phyloP scores from a whole-genome alignment of 2,113 vertebrate genomes.

The Lagenorhynchus albirostris region DNA sequence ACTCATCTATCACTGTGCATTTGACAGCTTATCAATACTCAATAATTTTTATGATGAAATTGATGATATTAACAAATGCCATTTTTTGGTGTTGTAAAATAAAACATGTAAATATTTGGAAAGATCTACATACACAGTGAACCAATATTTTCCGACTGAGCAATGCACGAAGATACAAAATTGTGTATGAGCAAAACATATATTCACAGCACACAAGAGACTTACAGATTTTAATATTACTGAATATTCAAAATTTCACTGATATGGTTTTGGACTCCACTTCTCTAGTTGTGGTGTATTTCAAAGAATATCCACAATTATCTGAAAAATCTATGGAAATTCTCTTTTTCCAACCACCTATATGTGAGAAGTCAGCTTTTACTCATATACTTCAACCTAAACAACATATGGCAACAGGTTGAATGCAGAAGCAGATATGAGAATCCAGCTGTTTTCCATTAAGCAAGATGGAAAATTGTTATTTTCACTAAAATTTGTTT shows the following conservation, averaged over 20 bases:
- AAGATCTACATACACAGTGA: neutral
- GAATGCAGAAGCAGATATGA: conserved; percentile 9
- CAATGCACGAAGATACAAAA: conserved; percentile 19
- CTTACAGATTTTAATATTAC: neutral
- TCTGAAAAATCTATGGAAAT: conserved; percentile 7
- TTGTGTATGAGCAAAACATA: neutral
- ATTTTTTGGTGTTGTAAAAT: neutral
- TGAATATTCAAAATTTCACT: neutral
- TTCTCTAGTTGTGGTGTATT: neutral
- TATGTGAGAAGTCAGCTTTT: neutral
- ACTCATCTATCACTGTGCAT: neutral
- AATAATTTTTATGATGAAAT: neutral
- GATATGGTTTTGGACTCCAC: neutral
- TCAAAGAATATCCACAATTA: neutral
- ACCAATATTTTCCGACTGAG: neutral
- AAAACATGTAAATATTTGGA: neutral
- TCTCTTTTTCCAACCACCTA: neutral
- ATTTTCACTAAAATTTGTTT: neutral
- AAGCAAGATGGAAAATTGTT: neutral
- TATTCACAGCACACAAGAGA: neutral
- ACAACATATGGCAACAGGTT: conserved; percentile 22
- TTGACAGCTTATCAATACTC: conserved; percentile 4
- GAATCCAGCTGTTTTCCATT: conserved; percentile 39
- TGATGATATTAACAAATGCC: neutral
- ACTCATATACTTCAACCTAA: conserved; percentile 4